Base-by-base conservation (phyloP, 2,888 invertebrate species). In the Drosophila hamatofila region DNA sequence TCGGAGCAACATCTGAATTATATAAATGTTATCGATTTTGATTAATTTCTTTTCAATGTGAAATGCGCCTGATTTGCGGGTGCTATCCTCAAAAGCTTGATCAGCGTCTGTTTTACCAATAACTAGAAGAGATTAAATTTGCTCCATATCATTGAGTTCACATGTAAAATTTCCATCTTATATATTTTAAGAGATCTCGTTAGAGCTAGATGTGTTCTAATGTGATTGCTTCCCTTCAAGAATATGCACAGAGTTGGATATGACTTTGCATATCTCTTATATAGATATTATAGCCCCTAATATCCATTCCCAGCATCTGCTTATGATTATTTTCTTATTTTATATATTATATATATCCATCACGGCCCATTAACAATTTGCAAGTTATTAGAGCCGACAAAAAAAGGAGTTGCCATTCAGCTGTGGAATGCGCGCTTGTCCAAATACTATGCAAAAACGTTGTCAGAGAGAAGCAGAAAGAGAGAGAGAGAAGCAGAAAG, bases 401-500 rank as follows among this genome's bases (percentile, higher is more conserved):
- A 37, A n/a, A 27, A 18, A n/a, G 18, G 25, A 37, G 37, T 46
- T 48, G 12, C 16, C 18, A 33, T 18, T 33, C 63, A 23, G 63
- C 39, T 49, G n/a, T 12, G 65, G 52, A 65, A 65, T 65, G 54
- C 37, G 66, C 49, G 21, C 27, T 64, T 27, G 33, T 35, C 7
- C 21, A 51, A 51, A 65, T 65, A 9, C 51, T 55, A 39, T 39
- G 66, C 44, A 54, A 54, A 65, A 52, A 23, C 14, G 14, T 9
- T 25, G 23, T 16, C 9, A 27, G 25, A 2, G 25, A 25, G 8
- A 25, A 5, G 2, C 16, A 46, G 25, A n/a, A 9, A 27, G 16
- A 25, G 16, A 25, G 9, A 16, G 25, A 21, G 16, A 16, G 16
- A 8, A 3, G 23, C 1, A 44, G 16, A 9, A 8, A 48, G n/a